Conservation (phyloP, 2,797 vertebrate species). For the Melopsittacus undulatus region DNA sequence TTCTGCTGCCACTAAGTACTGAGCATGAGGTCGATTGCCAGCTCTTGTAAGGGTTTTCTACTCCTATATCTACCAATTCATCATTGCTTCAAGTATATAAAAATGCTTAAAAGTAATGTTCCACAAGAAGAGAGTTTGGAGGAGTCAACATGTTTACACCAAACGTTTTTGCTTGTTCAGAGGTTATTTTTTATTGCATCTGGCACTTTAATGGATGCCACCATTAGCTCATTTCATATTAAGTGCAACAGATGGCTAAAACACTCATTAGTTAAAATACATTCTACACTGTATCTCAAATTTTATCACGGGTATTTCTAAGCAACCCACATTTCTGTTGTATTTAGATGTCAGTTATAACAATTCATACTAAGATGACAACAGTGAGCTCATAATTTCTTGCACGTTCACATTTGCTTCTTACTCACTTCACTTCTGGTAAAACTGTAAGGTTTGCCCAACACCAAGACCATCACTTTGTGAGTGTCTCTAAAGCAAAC, state of each 20-base stretch:
- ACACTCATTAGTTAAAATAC: not conserved
- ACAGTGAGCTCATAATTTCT: not conserved
- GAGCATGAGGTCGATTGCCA: fast-evolving
- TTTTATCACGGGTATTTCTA: not conserved
- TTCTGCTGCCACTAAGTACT: not conserved
- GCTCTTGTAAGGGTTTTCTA: not conserved
- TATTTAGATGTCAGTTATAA: not conserved
- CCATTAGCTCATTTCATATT: not conserved
- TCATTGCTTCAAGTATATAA: not conserved
- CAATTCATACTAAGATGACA: not conserved
- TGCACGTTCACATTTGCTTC: not conserved
- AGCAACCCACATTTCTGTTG: not conserved
- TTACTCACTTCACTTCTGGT: not conserved
- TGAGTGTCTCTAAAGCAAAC: not conserved
- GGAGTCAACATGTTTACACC: not conserved
- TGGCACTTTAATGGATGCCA: not conserved
- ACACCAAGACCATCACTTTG: not conserved
- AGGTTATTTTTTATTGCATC: not conserved
- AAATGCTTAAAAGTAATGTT: not conserved
- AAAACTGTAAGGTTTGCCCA: not conserved
- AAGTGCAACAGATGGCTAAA: not conserved
- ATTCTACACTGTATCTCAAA: not conserved
- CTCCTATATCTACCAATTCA: not conserved
- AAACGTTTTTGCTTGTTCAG: fast-evolving
- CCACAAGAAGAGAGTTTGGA: not conserved